Evolutionary conservation across 2,797 vertebrate genomes (phyloP).

Genomic region (Sebastes cheni): DNA sequence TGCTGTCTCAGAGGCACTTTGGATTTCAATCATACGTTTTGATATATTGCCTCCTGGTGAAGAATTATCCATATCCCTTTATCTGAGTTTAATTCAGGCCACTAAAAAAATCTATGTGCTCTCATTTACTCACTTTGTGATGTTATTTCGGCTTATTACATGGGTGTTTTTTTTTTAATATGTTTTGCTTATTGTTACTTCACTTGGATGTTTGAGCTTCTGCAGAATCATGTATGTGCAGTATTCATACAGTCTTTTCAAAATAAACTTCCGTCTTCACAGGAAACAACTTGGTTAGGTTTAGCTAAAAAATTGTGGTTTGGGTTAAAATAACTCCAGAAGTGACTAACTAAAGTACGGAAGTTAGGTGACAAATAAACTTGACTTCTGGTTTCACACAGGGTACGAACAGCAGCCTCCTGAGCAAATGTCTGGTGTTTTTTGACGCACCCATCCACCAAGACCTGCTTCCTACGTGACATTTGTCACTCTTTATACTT

Average conservation of each 20-base stretch:
- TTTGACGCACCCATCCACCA: too few relatives aligned
- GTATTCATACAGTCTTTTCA: too few relatives aligned
- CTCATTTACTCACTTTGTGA: neutral
- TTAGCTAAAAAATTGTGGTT: too few relatives aligned
- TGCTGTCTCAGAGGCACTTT: neutral
- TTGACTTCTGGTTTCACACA: too few relatives aligned
- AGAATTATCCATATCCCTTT: neutral
- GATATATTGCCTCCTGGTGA: neutral
- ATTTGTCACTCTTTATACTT: too few relatives aligned
- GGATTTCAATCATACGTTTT: neutral
- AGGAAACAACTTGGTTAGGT: too few relatives aligned
- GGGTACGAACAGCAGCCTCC: too few relatives aligned
- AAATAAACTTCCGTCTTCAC: too few relatives aligned
- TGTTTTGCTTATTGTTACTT: neutral
- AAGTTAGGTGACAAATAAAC: too few relatives aligned
- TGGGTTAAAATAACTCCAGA: too few relatives aligned
- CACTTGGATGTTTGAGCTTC: neutral
- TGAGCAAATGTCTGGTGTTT: too few relatives aligned
- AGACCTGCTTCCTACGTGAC: rapidly evolving
- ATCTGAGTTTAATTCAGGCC: neutral
- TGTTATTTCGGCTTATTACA: neutral
- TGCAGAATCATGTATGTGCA: neutral
- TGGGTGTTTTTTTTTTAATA: neutral
- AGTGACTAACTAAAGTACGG: too few relatives aligned
- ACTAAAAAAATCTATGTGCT: neutral